Percentiles rank a stretch among this genome's conserved stretches.
phyloP scores from a whole-genome alignment of 1,140 invertebrate genomes.

The Cydia strobilella region DNA sequence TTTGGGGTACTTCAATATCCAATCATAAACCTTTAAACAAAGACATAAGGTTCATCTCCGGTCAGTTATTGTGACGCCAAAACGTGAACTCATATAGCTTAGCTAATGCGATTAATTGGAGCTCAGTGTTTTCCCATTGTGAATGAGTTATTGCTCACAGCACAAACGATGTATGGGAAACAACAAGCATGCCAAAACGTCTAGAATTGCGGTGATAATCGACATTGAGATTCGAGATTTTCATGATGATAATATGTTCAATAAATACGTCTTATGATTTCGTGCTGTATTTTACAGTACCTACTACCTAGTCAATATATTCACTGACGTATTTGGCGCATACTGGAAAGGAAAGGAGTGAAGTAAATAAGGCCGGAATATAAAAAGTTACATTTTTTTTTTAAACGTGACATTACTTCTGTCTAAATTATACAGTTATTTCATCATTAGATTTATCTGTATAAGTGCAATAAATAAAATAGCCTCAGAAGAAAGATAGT shows the following conservation, averaged over 20 bases:
- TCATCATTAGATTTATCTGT: too few relatives aligned
- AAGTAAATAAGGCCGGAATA: too few relatives aligned
- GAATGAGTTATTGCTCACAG: constrained; percentile 20
- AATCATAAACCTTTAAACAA: not conserved
- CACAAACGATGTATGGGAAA: not conserved
- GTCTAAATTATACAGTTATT: too few relatives aligned
- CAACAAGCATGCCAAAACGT: constrained; percentile 25
- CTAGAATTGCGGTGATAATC: not conserved
- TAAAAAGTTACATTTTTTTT: too few relatives aligned
- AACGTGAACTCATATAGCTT: constrained; percentile 10
- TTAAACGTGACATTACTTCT: too few relatives aligned
- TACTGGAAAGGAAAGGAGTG: too few relatives aligned
- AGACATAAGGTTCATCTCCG: not conserved
- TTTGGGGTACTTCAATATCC: not conserved
- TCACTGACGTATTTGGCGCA: too few relatives aligned
- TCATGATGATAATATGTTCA: not conserved
- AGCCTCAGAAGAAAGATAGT: not conserved
- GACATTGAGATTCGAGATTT: not conserved
- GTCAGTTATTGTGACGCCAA: not conserved
- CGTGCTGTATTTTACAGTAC: too few relatives aligned
- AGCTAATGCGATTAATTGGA: constrained; percentile 19
- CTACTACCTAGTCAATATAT: too few relatives aligned
- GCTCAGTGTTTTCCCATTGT: constrained; percentile 3
- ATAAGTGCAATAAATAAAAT: too few relatives aligned
- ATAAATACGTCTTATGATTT: too few relatives aligned